Evolutionary conservation across 2,797 vertebrate genomes (phyloP).

Genomic region (Nasua narica): DNA sequence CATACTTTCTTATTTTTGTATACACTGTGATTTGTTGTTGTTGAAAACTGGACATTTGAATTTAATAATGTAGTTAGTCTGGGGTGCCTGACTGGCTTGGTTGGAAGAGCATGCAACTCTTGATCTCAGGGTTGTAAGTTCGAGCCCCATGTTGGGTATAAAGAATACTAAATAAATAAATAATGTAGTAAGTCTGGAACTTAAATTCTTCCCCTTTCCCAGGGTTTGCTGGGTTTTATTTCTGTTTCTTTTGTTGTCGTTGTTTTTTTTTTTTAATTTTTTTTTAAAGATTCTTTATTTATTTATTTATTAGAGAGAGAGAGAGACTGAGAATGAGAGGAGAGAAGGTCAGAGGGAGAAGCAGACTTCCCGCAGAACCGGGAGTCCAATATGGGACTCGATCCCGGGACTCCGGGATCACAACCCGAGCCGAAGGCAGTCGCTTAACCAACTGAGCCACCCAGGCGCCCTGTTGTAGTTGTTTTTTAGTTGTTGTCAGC

Average conservation of each 20-base stretch:
- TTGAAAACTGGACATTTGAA: background rate
- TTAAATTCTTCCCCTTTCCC: background rate
- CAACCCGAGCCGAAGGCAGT: too few relatives aligned
- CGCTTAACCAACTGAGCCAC: too few relatives aligned
- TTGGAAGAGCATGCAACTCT: background rate
- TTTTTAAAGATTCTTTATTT: too few relatives aligned
- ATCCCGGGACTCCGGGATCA: too few relatives aligned
- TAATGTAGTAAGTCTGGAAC: background rate
- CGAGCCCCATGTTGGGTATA: background rate
- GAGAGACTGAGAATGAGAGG: too few relatives aligned
- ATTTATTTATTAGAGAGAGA: too few relatives aligned
- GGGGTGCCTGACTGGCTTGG: background rate
- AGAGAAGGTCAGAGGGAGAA: too few relatives aligned
- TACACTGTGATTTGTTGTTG: background rate
- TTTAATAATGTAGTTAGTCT: background rate
- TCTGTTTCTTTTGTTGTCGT: too few relatives aligned
- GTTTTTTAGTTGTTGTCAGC: background rate
- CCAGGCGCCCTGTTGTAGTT: too few relatives aligned
- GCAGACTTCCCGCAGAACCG: too few relatives aligned
- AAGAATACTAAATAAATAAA: background rate
- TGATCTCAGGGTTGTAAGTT: background rate
- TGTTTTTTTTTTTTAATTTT: too few relatives aligned
- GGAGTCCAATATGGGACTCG: too few relatives aligned
- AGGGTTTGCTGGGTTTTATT: background rate
- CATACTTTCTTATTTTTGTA: background rate